These are phyloP conservation scores for Forbesichthys agassizii DNA, from an alignment of 2,113 vertebrate species.

Conservation along the genomic window DNA sequence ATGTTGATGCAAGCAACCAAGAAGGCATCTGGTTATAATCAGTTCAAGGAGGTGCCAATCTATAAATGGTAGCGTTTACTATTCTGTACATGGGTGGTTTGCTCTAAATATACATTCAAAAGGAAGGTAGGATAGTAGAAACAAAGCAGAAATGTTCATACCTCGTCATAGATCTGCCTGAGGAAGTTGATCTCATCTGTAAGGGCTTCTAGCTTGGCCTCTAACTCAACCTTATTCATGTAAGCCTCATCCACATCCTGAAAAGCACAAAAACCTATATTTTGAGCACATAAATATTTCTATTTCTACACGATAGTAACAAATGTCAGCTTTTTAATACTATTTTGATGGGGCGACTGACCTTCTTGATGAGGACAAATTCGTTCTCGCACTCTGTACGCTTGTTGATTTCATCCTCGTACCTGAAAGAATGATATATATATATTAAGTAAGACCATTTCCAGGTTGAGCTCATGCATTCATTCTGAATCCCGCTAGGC, in stretches of 20 bases:
- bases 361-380: slow-evolving; percentile 85
- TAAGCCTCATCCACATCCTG: slow-evolving; percentile 93
- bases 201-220: slow-evolving; percentile 91
- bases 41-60: background rate
- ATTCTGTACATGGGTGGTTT: background rate
- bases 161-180: slow-evolving; percentile 88
- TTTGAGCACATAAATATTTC: background rate
- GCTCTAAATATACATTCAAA: background rate
- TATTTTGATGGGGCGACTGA: slow-evolving; percentile 29
- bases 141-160: slow-evolving; percentile 48
- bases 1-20: slow-evolving; percentile 4
- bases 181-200: slow-evolving; percentile 91
- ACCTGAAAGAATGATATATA: slow-evolving; percentile 57
- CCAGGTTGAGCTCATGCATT: background rate
- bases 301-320: background rate
- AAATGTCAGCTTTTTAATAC: too few species aligned
- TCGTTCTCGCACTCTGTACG: slow-evolving; percentile 83
- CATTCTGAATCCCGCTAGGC: background rate
- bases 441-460: background rate
- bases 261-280: slow-evolving; percentile 8
- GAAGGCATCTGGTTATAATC: slow-evolving; percentile 7
- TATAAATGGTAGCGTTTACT: background rate
- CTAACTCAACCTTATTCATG: slow-evolving; percentile 93
- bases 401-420: slow-evolving; percentile 84
- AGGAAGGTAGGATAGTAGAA: background rate